Conservation (phyloP, 92 coral and sea anemone species). For the Epizoanthus illoricatus region DNA sequence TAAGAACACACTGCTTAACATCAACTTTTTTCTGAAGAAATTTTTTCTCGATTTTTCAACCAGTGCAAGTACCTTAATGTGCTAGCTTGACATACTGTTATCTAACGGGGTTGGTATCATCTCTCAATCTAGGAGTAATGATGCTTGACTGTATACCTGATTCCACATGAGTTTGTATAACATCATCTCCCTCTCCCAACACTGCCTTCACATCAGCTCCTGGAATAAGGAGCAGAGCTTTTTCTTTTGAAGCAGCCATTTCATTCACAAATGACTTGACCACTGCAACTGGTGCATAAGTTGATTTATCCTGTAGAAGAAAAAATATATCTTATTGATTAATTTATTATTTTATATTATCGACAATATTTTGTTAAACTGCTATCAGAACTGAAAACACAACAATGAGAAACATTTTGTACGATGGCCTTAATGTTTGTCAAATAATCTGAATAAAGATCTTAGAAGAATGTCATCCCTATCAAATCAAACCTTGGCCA, state of each 20-base stretch:
- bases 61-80: too few species aligned
- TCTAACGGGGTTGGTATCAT: background rate
- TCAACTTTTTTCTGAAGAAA: too few species aligned
- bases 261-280: slow-evolving; percentile 77
- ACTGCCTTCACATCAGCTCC: slow-evolving; percentile 85
- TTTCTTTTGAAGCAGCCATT: slow-evolving; percentile 77
- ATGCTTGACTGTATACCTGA: slow-evolving; percentile 63
- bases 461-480: too few species aligned
- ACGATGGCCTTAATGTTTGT: too few species aligned
- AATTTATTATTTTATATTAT: slow-evolving; percentile 3
- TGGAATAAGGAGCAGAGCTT: slow-evolving; percentile 77
- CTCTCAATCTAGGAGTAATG: too few species aligned
- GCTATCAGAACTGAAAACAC: background rate
- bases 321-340: background rate
- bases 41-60: too few species aligned
- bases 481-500: too few species aligned
- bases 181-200: slow-evolving; percentile 91
- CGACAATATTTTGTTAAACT: background rate
- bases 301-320: slow-evolving; percentile 84
- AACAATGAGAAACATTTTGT: background rate
- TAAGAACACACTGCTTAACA: too few species aligned
- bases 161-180: slow-evolving; percentile 89
- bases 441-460: too few species aligned
- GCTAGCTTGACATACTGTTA: too few species aligned
- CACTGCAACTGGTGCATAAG: slow-evolving; percentile 76